phyloP scores from a whole-genome alignment of 2,888 invertebrate genomes.

The Leptopilina myrica region DNA sequence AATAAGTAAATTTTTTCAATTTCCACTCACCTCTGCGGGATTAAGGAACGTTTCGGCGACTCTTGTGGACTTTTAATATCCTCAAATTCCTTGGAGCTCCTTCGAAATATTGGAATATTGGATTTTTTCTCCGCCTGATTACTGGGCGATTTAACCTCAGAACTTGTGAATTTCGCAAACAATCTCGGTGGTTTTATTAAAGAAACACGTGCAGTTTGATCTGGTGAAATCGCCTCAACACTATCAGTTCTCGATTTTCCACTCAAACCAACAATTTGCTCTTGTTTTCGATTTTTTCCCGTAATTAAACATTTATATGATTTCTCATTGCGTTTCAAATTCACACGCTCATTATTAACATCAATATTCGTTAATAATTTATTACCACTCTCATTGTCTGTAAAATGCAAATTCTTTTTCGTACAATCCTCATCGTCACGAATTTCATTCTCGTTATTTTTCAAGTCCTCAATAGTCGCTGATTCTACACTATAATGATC shows the following conservation, averaged over 20 bases:
- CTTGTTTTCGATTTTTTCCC: conserved; percentile 55
- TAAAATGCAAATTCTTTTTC: conserved; percentile 44
- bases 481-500: conserved; percentile 45
- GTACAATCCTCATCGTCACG: conserved; percentile 38
- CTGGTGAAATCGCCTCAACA: conserved; percentile 32
- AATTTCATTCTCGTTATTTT: conserved; percentile 44
- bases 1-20: too few relatives aligned
- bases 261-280: conserved; percentile 42
- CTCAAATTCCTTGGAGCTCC: conserved; percentile 73
- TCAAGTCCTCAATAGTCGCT: conserved; percentile 41
- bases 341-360: conserved; percentile 53
- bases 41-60: conserved; percentile 72
- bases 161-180: conserved; percentile 56
- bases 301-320: conserved; percentile 44
- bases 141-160: conserved; percentile 57
- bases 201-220: conserved; percentile 58
- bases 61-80: conserved; percentile 73
- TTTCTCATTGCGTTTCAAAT: conserved; percentile 55
- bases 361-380: conserved; percentile 48
- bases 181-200: conserved; percentile 69
- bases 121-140: conserved; percentile 71
- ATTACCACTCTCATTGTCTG: conserved; percentile 43
- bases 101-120: conserved; percentile 71
- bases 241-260: conserved; percentile 39
- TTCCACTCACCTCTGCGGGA: conserved; percentile 71